Percentiles rank a stretch among this genome's conserved stretches.
Conservation (phyloP, 1,140 invertebrate genomes). For the Adelges cooleyi region DNA sequence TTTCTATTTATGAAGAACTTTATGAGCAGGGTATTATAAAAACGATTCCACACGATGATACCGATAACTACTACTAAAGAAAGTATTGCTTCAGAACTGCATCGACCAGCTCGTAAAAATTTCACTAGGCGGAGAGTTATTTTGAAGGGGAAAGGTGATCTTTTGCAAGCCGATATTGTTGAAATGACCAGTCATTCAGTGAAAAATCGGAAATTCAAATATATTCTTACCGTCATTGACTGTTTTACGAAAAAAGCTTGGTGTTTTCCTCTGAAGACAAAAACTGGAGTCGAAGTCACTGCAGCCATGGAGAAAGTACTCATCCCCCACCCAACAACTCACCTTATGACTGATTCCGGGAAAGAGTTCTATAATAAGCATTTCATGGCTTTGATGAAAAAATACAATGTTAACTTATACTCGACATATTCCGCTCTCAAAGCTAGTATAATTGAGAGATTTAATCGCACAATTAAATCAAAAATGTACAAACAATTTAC, state of each 20-base stretch:
- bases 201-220: conserved; percentile 34
- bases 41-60: too few species aligned
- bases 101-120: conserved; percentile 13
- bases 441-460: conserved; percentile 39
- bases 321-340: not conserved
- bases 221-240: conserved; percentile 36
- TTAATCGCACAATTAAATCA: conserved; percentile 39
- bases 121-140: too few species aligned
- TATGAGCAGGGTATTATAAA: not conserved
- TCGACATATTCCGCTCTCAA: conserved; percentile 37
- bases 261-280: conserved; percentile 40
- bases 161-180: conserved; percentile 29
- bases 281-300: conserved; percentile 37
- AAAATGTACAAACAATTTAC: not conserved
- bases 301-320: conserved; percentile 33
- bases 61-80: too few species aligned
- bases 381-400: conserved; percentile 36
- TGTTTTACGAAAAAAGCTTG: conserved; percentile 40
- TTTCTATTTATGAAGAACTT: not conserved
- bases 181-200: conserved; percentile 27
- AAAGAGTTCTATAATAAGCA: conserved; percentile 36
- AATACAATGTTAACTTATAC: conserved; percentile 36
- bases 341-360: not conserved
- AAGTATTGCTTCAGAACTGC: conserved; percentile 8
- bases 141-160: conserved; percentile 28